Evolutionary conservation across 2,888 invertebrate genomes (phyloP), one percentile per base, ranked within the genome.

Genomic region (Agrenia bidenticulata): DNA sequence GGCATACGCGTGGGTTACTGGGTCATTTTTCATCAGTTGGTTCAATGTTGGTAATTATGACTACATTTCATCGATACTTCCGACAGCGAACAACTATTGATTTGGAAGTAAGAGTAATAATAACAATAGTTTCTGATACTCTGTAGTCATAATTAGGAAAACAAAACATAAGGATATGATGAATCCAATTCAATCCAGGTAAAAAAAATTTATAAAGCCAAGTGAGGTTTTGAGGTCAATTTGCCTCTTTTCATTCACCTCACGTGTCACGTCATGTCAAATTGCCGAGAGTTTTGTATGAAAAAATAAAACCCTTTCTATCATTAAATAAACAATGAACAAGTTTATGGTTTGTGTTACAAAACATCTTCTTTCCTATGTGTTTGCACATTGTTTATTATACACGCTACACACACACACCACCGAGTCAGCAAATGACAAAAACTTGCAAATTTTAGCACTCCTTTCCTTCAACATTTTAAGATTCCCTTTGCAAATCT

Each of bases 171-270:
- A 32, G 32, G 32, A 4, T 11, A 11, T 32, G 32, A 4, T 7
- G 32, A 11, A 32, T 32, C 32, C 32, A 32, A 32, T 32, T 11
- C n/a, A n/a, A 32, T 32, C 32, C 32, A 32, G 11, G 32, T 32
- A 32, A 32, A 32, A 32, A 32, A 32, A 32, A 32, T 32, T 11
- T 11, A 32, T 7, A 32, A 32, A 32, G 11, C 11, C 32, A 45
- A 11, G 45, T 5, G 45, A 45, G 45, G 45, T 45, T 45, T 45
- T 45, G 2, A 45, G 45, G 45, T 45, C 45, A 45, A 45, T 15
- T 5, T 19, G 19, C 5, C 15, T 45, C 45, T 45, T 45, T 45
- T 5, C 4, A 45, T 45, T 45, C 45, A 45, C 19, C 45, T 45
- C 45, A 45, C 45, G 45, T n/a, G n/a, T 45, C 45, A 45, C 4